A percentile compares a stretch with the other conserved stretches of the same genome.
phyloP scores from a whole-genome alignment of 2,113 vertebrate genomes.

The Mobula birostris region DNA sequence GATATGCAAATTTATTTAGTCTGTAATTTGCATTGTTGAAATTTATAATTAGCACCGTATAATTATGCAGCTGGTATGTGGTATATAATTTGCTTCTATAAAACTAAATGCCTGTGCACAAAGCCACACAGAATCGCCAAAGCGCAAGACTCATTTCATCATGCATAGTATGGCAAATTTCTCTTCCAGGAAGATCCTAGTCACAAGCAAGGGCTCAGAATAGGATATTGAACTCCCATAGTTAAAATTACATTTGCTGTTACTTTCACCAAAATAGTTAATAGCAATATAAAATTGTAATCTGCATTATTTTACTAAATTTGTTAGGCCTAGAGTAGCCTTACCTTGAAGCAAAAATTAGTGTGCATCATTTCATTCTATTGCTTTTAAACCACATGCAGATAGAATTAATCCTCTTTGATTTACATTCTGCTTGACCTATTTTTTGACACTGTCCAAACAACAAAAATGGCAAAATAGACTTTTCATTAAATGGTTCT shows the following conservation, averaged over 20 bases:
- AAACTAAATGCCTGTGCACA: background rate
- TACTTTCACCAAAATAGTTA: background rate
- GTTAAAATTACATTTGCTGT: background rate
- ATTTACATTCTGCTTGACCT: background rate
- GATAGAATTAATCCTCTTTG: background rate
- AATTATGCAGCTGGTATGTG: slow-evolving; percentile 17
- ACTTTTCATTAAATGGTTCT: background rate
- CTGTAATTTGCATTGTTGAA: background rate
- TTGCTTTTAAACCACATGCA: background rate
- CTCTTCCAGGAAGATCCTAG: background rate
- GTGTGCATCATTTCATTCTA: background rate
- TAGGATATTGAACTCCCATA: background rate
- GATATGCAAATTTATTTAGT: background rate
- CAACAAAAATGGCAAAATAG: background rate
- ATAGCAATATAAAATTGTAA: background rate
- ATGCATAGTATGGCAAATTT: background rate
- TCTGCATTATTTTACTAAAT: background rate
- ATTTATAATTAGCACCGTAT: background rate
- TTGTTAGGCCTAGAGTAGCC: background rate
- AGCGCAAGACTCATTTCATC: background rate
- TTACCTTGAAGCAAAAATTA: background rate
- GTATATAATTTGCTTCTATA: background rate
- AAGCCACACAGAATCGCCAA: background rate
- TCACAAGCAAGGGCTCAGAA: background rate
- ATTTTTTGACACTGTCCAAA: background rate